Base-by-base conservation (phyloP, 2,888 invertebrate species). In the Caenorhabditis doughertyi region DNA sequence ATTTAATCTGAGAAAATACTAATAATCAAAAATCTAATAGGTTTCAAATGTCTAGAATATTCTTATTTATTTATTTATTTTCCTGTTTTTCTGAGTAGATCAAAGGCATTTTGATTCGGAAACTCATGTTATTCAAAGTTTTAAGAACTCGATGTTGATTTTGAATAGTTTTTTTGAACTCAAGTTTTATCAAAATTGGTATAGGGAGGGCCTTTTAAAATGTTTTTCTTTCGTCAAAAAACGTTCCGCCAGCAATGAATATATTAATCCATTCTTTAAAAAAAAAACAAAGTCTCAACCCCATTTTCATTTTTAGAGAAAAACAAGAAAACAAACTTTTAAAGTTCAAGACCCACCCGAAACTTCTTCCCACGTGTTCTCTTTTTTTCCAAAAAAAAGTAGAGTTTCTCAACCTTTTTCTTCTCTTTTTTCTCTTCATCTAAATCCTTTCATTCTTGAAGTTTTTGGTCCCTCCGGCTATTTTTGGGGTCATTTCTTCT, bases 401-500 rank as follows among this genome's bases (percentile, higher is more conserved):
- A 55, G n/a, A 29, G 29, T 51, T 53, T 67, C 65, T 8, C 64
- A 32, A 44, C 35, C 27, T 9, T 11, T 49, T 35, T 7, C 18
- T 27, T 21, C n/a, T 44, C 32, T 49, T 47, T 23, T 42, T n/a
- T n/a, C 39, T 39, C 39, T 39, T 44, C 44, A 44, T 65, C 49
- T 53, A 51, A 60, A 60, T 42, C 60, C 60, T 60, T 60, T 70
- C 39, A 39, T 39, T 56, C 68, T 27, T 49, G 8, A 56, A 56
- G 44, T 56, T 44, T 29, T 42, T 56, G 55, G 68, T 56, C 68
- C 56, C 68, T 55, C 35, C 44, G 68, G 55, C 68, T 55, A 55
- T 70, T 56, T 70, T 47, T 56, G 55, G 55, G 51, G 35, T 53
- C 67, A 42, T 56, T 70, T 39, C 32, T 32, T 39, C 39, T 13